Evolutionary conservation across 53 echinoderm and acorn worm species (phyloP).

Genomic region (Holothuria leucospilota): DNA sequence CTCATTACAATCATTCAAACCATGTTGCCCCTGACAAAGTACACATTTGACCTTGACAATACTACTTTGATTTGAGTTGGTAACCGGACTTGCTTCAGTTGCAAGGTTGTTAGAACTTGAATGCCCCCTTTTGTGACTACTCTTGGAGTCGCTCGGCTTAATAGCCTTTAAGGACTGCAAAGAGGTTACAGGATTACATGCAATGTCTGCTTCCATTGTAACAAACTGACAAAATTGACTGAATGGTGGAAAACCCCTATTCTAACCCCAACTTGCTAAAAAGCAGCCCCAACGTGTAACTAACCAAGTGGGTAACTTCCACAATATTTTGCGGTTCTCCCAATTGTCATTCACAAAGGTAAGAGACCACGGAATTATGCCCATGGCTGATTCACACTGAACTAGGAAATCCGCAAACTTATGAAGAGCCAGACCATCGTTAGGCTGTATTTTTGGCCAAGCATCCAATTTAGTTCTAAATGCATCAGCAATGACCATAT

Average conservation of each 20-base stretch:
- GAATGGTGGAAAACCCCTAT: conserved; percentile 26
- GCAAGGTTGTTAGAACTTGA: not conserved
- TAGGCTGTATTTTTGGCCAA: conserved; percentile 9
- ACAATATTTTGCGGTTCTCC: conserved; percentile 3
- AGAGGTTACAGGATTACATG: conserved; percentile 19
- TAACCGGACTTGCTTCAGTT: not conserved
- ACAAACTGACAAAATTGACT: conserved; percentile 13
- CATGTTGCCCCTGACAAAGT: conserved; percentile 4
- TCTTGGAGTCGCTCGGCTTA: not conserved
- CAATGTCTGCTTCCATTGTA: conserved; percentile 5
- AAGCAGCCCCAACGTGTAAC: conserved; percentile 20
- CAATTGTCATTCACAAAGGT: not conserved
- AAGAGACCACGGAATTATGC: not conserved
- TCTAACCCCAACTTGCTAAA: not conserved
- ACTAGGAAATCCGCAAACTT: no score
- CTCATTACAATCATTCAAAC: not conserved
- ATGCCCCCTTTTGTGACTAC: not conserved
- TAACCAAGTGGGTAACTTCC: not conserved
- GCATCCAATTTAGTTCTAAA: not conserved
- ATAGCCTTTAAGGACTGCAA: not conserved
- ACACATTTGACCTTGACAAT: not conserved
- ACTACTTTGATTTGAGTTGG: no score
- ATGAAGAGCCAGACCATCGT: no score
- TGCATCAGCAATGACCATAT: conserved; percentile 19
- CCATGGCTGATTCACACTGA: no score